Evolutionary conservation across 2,888 invertebrate species (phyloP).

Genomic region (Troides helena): DNA sequence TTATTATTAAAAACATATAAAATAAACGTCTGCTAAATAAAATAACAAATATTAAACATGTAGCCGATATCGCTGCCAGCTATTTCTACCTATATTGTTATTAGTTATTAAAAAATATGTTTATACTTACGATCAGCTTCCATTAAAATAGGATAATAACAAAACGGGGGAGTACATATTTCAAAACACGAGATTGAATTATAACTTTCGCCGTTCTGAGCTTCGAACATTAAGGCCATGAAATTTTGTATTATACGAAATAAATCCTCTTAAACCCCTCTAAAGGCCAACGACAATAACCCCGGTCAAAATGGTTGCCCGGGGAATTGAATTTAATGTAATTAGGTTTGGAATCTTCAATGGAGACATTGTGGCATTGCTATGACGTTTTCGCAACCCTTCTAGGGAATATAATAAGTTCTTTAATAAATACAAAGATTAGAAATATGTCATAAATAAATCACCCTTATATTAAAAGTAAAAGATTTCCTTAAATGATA

Average conservation of each 20-base stretch:
- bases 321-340: slow-evolving; percentile 25
- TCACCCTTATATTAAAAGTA: no score
- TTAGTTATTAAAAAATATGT: no score
- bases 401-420: slow-evolving; percentile 6
- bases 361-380: slow-evolving; percentile 11
- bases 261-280: slow-evolving; percentile 24
- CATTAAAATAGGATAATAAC: no score
- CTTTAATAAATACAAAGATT: background rate
- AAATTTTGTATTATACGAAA: slow-evolving; percentile 26
- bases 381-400: slow-evolving; percentile 8
- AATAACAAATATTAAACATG: no score
- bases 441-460: background rate
- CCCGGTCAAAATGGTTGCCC: slow-evolving; percentile 23
- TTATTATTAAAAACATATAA: no score
- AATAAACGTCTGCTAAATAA: no score
- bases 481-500: no score
- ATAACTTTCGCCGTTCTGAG: slow-evolving; percentile 20
- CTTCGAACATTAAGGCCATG: slow-evolving; percentile 20
- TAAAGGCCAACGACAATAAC: slow-evolving; percentile 21
- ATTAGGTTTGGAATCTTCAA: slow-evolving; percentile 27
- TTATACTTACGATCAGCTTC: no score
- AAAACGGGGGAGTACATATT: background rate
- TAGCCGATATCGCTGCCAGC: no score
- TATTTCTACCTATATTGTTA: no score
- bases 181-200: slow-evolving; percentile 18